Conservation (phyloP, 2,888 invertebrate genomes). For the Hemistola chrysoprasaria region DNA sequence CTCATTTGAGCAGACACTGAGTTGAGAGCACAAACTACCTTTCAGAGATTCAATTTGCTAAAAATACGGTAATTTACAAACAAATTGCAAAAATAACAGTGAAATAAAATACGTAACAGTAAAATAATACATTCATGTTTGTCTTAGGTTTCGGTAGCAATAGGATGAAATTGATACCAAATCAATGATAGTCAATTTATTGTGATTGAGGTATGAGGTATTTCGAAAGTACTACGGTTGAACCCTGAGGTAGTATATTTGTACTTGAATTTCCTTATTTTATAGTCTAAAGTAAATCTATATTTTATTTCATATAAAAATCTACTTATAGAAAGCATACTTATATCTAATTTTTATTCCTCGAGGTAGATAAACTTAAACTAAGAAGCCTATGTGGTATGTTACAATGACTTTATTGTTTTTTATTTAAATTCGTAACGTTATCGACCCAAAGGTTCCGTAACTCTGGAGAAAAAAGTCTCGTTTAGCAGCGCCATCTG, state of each 20-base stretch:
- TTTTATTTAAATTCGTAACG: slow-evolving; percentile 9
- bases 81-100: slow-evolving; percentile 16
- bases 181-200: background rate
- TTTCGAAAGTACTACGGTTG: slow-evolving; percentile 49
- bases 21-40: slow-evolving; percentile 69
- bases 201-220: slow-evolving; percentile 1
- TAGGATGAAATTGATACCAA: slow-evolving; percentile 5
- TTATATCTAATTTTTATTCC: slow-evolving; percentile 70
- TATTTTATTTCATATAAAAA: slow-evolving; percentile 77
- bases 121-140: slow-evolving; percentile 20
- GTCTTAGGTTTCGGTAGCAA: slow-evolving; percentile 15
- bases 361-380: slow-evolving; percentile 81
- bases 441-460: background rate
- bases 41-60: slow-evolving; percentile 74
- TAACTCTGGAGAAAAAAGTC: background rate
- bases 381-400: slow-evolving; percentile 52
- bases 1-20: slow-evolving; percentile 57
- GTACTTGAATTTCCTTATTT: slow-evolving; percentile 71
- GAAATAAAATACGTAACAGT: slow-evolving; percentile 26
- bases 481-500: slow-evolving; percentile 7
- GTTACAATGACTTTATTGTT: slow-evolving; percentile 43
- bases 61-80: slow-evolving; percentile 9
- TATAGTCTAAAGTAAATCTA: slow-evolving; percentile 60
- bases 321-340: slow-evolving; percentile 75
- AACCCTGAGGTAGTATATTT: slow-evolving; percentile 82